Conservation (phyloP, 2,113 vertebrate genomes). For the western clawed frog (Xenopus tropicalis) region DNA sequence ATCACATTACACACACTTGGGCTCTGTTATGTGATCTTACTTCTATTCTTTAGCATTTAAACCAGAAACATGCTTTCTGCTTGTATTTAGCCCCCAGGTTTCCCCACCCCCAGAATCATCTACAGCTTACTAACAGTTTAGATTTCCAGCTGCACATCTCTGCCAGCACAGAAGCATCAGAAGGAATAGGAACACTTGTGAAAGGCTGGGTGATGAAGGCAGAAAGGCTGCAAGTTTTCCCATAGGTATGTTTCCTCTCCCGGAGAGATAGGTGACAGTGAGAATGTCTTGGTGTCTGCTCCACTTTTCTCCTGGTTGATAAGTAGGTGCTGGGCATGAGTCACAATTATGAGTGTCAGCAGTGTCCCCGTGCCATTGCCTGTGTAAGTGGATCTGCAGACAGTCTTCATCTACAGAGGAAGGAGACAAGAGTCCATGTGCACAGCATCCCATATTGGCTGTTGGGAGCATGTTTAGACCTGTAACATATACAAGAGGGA, state of each 20-base stretch:
- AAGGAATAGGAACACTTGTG: conserved; percentile 9
- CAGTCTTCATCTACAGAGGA: background rate
- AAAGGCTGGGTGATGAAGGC: background rate
- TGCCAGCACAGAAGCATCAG: conserved; percentile 30
- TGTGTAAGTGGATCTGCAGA: background rate
- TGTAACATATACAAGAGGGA: conserved; percentile 5
- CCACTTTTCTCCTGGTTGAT: background rate
- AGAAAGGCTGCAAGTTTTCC: background rate
- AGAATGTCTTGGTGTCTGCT: background rate
- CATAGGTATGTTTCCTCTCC: background rate
- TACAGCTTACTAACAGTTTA: conserved; percentile 38
- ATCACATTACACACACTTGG: conserved; percentile 30
- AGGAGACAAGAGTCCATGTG: background rate
- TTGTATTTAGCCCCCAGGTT: conserved; percentile 1
- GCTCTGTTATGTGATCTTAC: conserved; percentile 19
- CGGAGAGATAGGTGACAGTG: background rate
- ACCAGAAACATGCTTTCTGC: conserved; percentile 17
- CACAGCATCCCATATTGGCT: conserved; percentile 20
- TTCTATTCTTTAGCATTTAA: conserved; percentile 23
- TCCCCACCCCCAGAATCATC: conserved; percentile 3
- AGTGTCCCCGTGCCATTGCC: background rate
- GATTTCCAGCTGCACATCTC: conserved; percentile 22
- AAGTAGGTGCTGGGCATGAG: background rate
- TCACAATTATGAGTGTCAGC: background rate
- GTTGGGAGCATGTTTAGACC: conserved; percentile 1